These are phyloP conservation scores for Myotis yumanensis DNA, from an alignment of 2,113 vertebrate species.

Conservation along the genomic window DNA sequence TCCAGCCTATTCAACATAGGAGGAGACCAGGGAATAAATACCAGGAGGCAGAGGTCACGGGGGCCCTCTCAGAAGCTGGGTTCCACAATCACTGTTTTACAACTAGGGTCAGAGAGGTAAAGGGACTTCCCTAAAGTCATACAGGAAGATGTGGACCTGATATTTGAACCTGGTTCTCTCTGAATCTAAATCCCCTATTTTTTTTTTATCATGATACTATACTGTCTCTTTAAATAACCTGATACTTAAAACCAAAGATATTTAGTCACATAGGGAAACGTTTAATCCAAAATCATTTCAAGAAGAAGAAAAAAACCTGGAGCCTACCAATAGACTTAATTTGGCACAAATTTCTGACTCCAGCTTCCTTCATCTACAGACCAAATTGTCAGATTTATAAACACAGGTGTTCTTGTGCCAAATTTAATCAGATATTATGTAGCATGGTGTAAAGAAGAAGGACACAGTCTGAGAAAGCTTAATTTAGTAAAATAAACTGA, in stretches of 20 bases:
- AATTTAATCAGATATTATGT: conserved; percentile 41
- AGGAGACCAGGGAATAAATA: not conserved
- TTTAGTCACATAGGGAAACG: conserved; percentile 51
- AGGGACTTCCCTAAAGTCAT: not conserved
- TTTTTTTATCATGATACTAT: not conserved
- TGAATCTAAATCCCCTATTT: not conserved
- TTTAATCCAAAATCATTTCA: conserved; percentile 64
- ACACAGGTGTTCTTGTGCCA: conserved; percentile 59
- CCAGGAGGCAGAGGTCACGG: too few species aligned
- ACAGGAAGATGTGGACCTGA: not conserved
- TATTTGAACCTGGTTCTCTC: conserved; percentile 4
- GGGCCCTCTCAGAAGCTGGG: not conserved
- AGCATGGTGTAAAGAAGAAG: conserved; percentile 48
- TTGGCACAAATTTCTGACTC: conserved; percentile 49
- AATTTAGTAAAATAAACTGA: conserved; percentile 70
- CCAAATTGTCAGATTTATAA: conserved; percentile 58
- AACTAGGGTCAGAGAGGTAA: not conserved
- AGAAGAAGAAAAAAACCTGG: not conserved
- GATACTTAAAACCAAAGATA: conserved; percentile 33
- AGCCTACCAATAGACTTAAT: conserved; percentile 46
- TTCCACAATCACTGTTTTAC: not conserved
- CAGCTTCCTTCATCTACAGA: conserved; percentile 49
- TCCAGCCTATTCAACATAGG: not conserved
- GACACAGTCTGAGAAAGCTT: conserved; percentile 52
- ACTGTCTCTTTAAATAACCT: conserved; percentile 49